A percentile compares a stretch with the other conserved stretches of the same genome.
phyloP scores from a whole-genome alignment of 2,797 vertebrate genomes.

The Macroramphosus scolopax region DNA sequence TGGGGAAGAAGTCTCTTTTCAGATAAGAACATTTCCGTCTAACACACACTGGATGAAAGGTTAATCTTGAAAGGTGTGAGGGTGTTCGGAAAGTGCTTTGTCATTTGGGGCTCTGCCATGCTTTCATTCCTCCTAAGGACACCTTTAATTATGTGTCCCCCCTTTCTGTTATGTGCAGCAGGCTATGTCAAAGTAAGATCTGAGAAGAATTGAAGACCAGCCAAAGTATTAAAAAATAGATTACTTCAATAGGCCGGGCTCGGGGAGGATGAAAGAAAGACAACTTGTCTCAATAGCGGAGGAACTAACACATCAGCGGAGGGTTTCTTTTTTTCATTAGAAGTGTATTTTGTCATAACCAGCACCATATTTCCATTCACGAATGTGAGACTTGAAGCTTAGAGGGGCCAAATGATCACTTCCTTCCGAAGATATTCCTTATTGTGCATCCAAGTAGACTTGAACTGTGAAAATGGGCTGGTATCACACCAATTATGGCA shows the following conservation, averaged over 20 bases:
- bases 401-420: conserved; percentile 23
- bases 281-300: conserved; percentile 51
- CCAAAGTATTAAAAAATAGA: conserved; percentile 33
- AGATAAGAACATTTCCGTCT: conserved; percentile 66
- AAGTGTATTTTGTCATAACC: conserved; percentile 35
- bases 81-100: conserved; percentile 59
- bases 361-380: conserved; percentile 43
- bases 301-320: conserved; percentile 43
- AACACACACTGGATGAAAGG: conserved; percentile 54
- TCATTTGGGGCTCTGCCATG: conserved; percentile 61
- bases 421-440: conserved; percentile 24
- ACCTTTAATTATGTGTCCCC: conserved; percentile 60
- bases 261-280: conserved; percentile 38
- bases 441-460: conserved; percentile 27
- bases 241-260: conserved; percentile 37
- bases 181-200: conserved; percentile 54
- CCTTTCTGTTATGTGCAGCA: conserved; percentile 48
- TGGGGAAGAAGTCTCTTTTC: conserved; percentile 56
- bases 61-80: conserved; percentile 55
- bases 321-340: conserved; percentile 18
- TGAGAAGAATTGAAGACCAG: conserved; percentile 47
- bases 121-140: conserved; percentile 63
- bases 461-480: conserved; percentile 22
- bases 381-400: conserved; percentile 37
- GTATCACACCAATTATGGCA: conserved; percentile 23